phyloP scores from a whole-genome alignment of 2,888 invertebrate species.

The Hemithea aestivaria region DNA sequence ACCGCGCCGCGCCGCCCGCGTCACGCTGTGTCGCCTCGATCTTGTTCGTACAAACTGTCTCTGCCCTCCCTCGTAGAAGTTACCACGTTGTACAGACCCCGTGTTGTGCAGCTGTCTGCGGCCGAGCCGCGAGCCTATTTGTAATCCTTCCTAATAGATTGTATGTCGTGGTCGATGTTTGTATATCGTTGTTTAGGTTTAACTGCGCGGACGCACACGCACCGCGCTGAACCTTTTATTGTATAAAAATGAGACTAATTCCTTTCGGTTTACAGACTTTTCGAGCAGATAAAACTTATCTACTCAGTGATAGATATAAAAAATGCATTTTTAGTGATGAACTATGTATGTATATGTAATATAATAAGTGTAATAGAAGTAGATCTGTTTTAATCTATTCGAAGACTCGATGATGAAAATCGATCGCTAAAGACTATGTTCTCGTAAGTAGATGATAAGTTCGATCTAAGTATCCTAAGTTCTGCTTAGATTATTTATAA shows the following conservation, averaged over 20 bases:
- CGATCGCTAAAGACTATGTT: slow-evolving; percentile 76
- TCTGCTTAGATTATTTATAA: slow-evolving; percentile 75
- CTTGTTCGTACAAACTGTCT: slow-evolving; percentile 66
- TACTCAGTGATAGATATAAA: slow-evolving; percentile 75
- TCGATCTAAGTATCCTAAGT: slow-evolving; percentile 66
- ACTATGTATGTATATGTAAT: slow-evolving; percentile 69
- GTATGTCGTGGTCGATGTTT: slow-evolving; percentile 59
- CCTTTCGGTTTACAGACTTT: slow-evolving; percentile 70
- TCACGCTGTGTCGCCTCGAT: slow-evolving; percentile 21
- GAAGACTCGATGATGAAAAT: slow-evolving; percentile 73
- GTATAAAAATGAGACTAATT: slow-evolving; percentile 60
- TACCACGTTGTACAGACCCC: slow-evolving; percentile 72
- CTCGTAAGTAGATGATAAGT: slow-evolving; percentile 61
- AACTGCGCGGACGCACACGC: slow-evolving; percentile 26
- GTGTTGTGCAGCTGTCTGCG: slow-evolving; percentile 72
- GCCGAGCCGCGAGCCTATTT: slow-evolving; percentile 67
- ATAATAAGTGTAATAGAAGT: slow-evolving; percentile 66
- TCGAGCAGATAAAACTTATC: slow-evolving; percentile 76
- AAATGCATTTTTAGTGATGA: slow-evolving; percentile 77
- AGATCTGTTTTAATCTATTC: slow-evolving; percentile 79
- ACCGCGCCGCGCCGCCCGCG: slow-evolving; percentile 36
- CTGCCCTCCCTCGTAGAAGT: slow-evolving; percentile 63
- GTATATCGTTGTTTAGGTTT: slow-evolving; percentile 42
- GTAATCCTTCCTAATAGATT: slow-evolving; percentile 70
- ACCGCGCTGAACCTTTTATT: slow-evolving; percentile 28